These are phyloP conservation scores for Parotia lawesii DNA, from an alignment of 2,113 vertebrate species.

Conservation along the genomic window DNA sequence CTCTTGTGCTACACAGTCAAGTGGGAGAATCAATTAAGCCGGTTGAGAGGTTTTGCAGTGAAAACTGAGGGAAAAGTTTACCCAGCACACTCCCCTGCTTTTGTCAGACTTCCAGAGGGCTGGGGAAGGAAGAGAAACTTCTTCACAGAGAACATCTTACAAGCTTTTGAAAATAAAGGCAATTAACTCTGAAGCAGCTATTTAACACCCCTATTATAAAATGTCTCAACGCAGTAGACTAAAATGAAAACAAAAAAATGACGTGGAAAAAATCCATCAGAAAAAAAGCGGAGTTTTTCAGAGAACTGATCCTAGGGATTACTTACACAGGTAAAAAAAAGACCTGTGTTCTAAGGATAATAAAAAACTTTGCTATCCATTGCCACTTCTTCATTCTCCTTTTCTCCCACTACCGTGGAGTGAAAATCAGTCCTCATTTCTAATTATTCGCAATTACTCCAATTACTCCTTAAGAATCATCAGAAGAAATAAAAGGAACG, in stretches of 20 bases:
- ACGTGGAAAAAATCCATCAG: neutral
- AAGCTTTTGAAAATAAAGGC: neutral
- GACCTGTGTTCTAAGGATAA: neutral
- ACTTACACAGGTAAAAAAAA: neutral
- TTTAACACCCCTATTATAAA: neutral
- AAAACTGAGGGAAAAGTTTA: neutral
- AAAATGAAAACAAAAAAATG: neutral
- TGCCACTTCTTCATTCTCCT: neutral
- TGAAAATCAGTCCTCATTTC: neutral
- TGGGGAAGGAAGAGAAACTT: neutral
- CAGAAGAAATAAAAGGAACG: neutral
- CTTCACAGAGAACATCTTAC: neutral
- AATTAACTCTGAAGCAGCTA: neutral
- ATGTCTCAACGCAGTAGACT: neutral
- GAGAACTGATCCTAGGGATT: neutral
- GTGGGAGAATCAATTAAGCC: neutral
- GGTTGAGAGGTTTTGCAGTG: neutral
- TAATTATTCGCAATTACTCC: neutral
- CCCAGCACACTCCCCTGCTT: neutral
- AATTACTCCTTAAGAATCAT: neutral
- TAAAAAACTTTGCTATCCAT: neutral
- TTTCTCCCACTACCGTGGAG: neutral
- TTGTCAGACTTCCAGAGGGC: neutral
- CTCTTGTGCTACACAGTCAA: neutral
- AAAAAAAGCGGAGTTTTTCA: neutral